Base-by-base conservation (phyloP, 1,140 invertebrate species). In the Brachionus rotundiformis region DNA sequence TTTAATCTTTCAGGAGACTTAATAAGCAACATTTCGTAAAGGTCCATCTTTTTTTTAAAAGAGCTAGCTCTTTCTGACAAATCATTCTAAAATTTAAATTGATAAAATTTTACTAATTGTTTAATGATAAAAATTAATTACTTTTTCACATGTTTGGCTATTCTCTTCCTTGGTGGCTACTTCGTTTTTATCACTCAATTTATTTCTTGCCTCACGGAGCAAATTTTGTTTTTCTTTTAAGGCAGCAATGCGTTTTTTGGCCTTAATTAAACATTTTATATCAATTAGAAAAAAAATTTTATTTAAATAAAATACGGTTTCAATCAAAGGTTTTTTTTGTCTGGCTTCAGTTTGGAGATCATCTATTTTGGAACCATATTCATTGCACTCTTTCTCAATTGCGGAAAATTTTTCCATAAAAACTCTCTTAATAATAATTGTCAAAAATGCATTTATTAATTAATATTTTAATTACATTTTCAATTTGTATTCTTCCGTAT, bases 301-400 rank as follows among this genome's bases (percentile, higher is more conserved):
- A 19, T 23, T 16, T 41, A n/a, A n/a, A n/a, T n/a, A n/a, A n/a
- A n/a, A n/a, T 68, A 68, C 68, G 10, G 39, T 16, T 44, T 73
- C 68, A 11, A 73, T 73, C 19, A 73, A 73, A 3, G 68, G 68
- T 10, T 73, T 73, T n/a, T 73, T 73, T 44, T 73, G 36, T 29
- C 10, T 73, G 10, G 39, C 36, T 44, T 73, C 39, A 1, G 29
- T 73, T 73, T 47, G 2, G 5, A 73, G 29, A 44, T 27, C 8
- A 4, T 44, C 19, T 10, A 44, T 73, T 44, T 73, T 73, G 2
- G 7, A n/a, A 41, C 2, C 39, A 11, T 19, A 73, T 44, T 73
- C 39, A 11, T 73, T 19, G 3, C 36, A 44, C 25, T 73, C 68
- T 73, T 73, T 73, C 19, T 31, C 25, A 10, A 73, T 11, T 31